Evolutionary conservation across 2,113 vertebrate species (phyloP).

Genomic region (Cyprinodon variegatus): DNA sequence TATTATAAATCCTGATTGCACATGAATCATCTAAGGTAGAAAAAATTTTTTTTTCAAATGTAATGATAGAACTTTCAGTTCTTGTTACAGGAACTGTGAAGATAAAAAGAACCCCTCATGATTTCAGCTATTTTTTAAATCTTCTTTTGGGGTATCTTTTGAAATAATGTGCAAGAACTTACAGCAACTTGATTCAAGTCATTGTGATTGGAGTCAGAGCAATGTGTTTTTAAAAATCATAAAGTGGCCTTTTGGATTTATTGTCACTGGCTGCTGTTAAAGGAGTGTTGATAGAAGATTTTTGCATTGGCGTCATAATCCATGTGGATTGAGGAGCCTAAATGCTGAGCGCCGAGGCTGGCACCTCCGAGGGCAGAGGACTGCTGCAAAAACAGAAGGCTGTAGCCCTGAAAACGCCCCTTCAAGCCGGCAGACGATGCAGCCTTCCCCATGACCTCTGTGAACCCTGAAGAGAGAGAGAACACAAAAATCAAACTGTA

Average conservation of each 20-base stretch:
- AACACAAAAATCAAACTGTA: neutral
- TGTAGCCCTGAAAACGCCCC: conserved; percentile 81
- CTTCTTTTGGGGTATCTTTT: neutral
- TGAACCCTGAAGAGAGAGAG: conserved; percentile 80
- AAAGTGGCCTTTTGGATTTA: fast-evolving
- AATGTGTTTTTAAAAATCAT: neutral
- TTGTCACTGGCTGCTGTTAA: conserved; percentile 63
- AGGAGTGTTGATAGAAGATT: conserved; percentile 86
- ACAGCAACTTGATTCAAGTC: neutral
- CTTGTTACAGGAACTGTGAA: neutral
- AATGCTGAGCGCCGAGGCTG: conserved; percentile 81
- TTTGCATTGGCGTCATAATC: conserved; percentile 78
- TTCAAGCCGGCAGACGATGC: conserved; percentile 49
- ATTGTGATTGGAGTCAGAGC: neutral
- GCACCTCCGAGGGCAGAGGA: conserved; percentile 89
- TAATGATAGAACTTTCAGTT: neutral
- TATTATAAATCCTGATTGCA: conserved; percentile 27
- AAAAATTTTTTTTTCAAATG: conserved; percentile 14
- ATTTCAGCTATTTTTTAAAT: neutral
- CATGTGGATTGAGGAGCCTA: conserved; percentile 76
- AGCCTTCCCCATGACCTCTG: conserved; percentile 73
- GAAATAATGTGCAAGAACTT: neutral
- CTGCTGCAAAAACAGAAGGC: conserved; percentile 81
- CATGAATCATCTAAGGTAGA: conserved; percentile 7
- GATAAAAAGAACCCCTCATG: neutral